These are phyloP conservation scores for Cyanistes caeruleus DNA, from an alignment of 2,113 vertebrate species.

Conservation along the genomic window DNA sequence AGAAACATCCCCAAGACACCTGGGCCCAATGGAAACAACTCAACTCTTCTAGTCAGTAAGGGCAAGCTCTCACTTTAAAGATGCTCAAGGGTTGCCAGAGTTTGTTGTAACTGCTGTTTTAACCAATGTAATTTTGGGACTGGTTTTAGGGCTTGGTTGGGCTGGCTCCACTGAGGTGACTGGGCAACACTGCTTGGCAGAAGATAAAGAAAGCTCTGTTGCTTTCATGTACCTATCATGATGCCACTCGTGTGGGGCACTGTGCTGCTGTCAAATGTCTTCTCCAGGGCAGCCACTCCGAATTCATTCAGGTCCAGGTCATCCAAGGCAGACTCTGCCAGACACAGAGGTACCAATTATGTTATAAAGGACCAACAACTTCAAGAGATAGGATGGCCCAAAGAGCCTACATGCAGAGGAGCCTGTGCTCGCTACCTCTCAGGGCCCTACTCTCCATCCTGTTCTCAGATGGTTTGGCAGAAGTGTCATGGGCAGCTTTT, in stretches of 20 bases:
- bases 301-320: conserved; percentile 96
- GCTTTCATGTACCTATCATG: conserved; percentile 86
- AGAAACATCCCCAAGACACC: conserved; percentile 49
- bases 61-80: conserved; percentile 30
- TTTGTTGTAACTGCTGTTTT: conserved; percentile 8
- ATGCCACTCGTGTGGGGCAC: conserved; percentile 84
- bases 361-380: conserved; percentile 77
- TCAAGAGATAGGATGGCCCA: conserved; percentile 73
- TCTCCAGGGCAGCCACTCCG: conserved; percentile 92
- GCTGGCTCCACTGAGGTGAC: conserved; percentile 70
- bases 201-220: conserved; percentile 77
- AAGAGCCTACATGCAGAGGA: conserved; percentile 74
- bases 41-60: conserved; percentile 19
- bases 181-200: conserved; percentile 75
- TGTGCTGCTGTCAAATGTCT: conserved; percentile 89
- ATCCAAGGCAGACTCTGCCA: conserved; percentile 93
- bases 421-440: conserved; percentile 44
- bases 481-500: conserved; percentile 48
- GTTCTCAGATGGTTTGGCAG: conserved; percentile 7
- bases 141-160: conserved; percentile 48
- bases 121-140: conserved; percentile 2
- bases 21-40: conserved; percentile 43
- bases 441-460: conserved; percentile 38
- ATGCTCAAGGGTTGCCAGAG: conserved; percentile 25
- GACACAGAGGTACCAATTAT: conserved; percentile 69